phyloP scores from a whole-genome alignment of 2,797 vertebrate species.

The Loriculus beryllinus region DNA sequence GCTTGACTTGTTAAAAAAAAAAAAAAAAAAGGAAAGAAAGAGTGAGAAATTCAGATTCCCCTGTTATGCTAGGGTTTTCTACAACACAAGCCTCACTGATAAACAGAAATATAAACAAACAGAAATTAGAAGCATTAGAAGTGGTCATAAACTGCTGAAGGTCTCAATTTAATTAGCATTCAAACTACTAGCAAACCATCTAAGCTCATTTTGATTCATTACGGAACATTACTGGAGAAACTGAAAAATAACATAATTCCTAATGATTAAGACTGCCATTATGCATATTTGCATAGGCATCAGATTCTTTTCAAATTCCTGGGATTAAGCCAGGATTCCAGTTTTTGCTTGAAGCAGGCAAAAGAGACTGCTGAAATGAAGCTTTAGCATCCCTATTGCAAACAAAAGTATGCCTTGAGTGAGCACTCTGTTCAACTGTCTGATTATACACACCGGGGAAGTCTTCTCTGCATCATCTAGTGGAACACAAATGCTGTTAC shows the following conservation, averaged over 20 bases:
- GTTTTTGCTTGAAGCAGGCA: conserved; percentile 43
- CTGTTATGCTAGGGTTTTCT: conserved; percentile 1
- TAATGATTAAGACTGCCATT: conserved; percentile 63
- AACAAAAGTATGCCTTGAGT: neutral
- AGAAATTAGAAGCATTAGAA: conserved; percentile 53
- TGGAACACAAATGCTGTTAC: neutral
- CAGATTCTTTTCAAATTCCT: conserved; percentile 62
- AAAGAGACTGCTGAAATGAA: conserved; percentile 28
- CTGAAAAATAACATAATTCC: conserved; percentile 60
- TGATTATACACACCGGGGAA: neutral
- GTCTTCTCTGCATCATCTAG: neutral
- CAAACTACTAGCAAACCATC: conserved; percentile 15
- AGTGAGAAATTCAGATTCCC: conserved; percentile 27
- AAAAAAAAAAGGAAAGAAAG: neutral
- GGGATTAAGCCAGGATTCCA: conserved; percentile 50
- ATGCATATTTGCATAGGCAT: conserved; percentile 59
- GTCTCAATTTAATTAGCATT: conserved; percentile 59
- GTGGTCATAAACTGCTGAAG: conserved; percentile 42
- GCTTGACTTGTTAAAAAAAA: conserved; percentile 3
- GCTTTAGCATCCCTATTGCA: neutral
- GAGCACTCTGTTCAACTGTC: neutral
- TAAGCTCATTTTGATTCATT: conserved; percentile 62
- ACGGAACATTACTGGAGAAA: conserved; percentile 56
- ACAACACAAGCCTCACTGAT: neutral
- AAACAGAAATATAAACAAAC: conserved; percentile 48